Evolutionary conservation across 2,888 invertebrate species (phyloP).

Genomic region (Cephonodes hylas): DNA sequence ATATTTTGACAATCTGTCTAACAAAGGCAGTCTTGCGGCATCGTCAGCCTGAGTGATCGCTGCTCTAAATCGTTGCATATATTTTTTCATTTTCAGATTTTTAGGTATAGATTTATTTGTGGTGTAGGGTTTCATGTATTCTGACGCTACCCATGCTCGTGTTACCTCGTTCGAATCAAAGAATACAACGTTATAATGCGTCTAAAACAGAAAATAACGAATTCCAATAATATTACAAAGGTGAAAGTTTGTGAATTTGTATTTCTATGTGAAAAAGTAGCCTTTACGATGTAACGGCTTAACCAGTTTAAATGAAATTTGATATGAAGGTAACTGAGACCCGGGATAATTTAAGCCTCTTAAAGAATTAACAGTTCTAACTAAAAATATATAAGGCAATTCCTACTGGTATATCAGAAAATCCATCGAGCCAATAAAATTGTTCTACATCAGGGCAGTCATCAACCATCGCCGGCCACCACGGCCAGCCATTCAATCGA

Average conservation of each 20-base stretch:
- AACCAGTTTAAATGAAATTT: no score
- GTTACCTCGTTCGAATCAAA: constrained; percentile 67
- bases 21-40: constrained; percentile 53
- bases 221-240: no score
- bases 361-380: no score
- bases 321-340: no score
- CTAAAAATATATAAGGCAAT: not conserved
- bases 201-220: no score
- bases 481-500: constrained; percentile 81
- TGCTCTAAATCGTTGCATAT: constrained; percentile 48
- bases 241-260: no score
- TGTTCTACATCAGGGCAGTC: constrained; percentile 83
- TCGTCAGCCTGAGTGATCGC: constrained; percentile 65
- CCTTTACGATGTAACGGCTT: no score
- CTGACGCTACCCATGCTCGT: constrained; percentile 69
- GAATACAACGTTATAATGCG: constrained; percentile 79
- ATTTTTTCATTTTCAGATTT: constrained; percentile 36
- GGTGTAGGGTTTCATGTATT: constrained; percentile 57
- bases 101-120: constrained; percentile 39
- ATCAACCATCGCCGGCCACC: constrained; percentile 88
- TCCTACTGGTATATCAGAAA: constrained; percentile 76
- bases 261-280: no score
- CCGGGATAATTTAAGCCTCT: no score
- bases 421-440: constrained; percentile 81
- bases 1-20: constrained; percentile 60